Evolutionary conservation across 1,140 invertebrate genomes (phyloP).

Genomic region (Planococcus citri): DNA sequence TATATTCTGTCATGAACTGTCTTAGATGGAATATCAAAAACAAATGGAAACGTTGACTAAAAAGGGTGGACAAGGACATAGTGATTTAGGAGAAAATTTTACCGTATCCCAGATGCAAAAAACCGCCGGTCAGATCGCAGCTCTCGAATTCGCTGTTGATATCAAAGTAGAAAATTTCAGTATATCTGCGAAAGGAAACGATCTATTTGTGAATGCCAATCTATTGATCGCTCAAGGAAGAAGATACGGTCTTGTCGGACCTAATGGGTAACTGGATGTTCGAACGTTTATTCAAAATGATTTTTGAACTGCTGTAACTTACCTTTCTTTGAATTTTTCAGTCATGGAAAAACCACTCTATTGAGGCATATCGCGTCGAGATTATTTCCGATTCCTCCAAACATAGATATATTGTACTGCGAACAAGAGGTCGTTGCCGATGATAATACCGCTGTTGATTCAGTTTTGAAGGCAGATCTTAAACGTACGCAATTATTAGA

Average conservation of each 20-base stretch:
- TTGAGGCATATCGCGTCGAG: slow-evolving; percentile 81
- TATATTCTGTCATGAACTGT: neutral
- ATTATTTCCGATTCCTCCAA: slow-evolving; percentile 83
- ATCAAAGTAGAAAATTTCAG: slow-evolving; percentile 97
- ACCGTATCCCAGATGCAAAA: slow-evolving; percentile 91
- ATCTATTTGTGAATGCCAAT: slow-evolving; percentile 94
- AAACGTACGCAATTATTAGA: slow-evolving; percentile 69
- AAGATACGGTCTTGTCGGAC: slow-evolving; percentile 94
- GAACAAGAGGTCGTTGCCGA: slow-evolving; percentile 97
- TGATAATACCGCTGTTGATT: slow-evolving; percentile 78
- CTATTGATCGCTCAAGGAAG: slow-evolving; percentile 85
- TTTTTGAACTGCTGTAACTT: too few relatives aligned
- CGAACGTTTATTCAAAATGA: neutral
- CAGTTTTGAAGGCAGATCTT: slow-evolving; percentile 82
- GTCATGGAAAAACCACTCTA: slow-evolving; percentile 97
- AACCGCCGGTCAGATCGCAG: slow-evolving; percentile 63
- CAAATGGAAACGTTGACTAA: slow-evolving; percentile 79
- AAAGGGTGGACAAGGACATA: slow-evolving; percentile 75
- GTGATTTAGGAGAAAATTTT: slow-evolving; percentile 84
- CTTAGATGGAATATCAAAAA: slow-evolving; percentile 70
- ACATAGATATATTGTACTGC: slow-evolving; percentile 95
- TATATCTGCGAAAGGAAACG: slow-evolving; percentile 93
- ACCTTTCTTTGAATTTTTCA: slow-evolving; percentile 32
- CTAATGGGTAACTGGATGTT: slow-evolving; percentile 65
- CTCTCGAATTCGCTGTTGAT: slow-evolving; percentile 88